These are phyloP conservation scores for Streptopelia turtur DNA, from an alignment of 2,797 vertebrate species.

Conservation along the genomic window DNA sequence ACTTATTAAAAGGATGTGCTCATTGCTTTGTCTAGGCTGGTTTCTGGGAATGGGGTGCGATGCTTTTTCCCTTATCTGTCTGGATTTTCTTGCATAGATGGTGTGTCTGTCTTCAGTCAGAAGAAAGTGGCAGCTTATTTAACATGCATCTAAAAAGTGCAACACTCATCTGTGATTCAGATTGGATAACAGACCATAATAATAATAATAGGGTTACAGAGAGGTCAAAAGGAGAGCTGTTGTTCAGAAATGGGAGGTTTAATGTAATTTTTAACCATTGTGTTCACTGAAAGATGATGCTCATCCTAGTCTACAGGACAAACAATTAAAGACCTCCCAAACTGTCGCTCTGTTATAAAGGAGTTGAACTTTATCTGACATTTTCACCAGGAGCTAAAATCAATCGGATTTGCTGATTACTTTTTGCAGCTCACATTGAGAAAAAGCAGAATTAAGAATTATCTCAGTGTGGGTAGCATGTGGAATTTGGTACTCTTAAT, in stretches of 20 bases:
- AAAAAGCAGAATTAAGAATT: conserved; percentile 46
- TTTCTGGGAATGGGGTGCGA: conserved; percentile 3
- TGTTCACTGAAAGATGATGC: neutral
- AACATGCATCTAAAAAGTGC: neutral
- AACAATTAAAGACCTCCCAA: neutral
- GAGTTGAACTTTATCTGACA: conserved; percentile 64
- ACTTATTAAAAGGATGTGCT: neutral
- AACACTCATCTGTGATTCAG: conserved; percentile 24
- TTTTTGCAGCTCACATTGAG: neutral
- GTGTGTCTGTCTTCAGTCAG: conserved; percentile 35
- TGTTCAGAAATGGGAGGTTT: conserved; percentile 1
- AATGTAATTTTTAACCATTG: conserved; percentile 46
- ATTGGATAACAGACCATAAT: neutral
- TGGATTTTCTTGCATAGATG: neutral
- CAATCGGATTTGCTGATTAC: conserved; percentile 14
- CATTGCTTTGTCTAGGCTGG: conserved; percentile 15
- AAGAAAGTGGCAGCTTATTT: conserved; percentile 26
- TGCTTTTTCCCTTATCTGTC: conserved; percentile 27
- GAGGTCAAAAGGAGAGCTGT: neutral
- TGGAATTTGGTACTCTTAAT: neutral
- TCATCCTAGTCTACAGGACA: neutral
- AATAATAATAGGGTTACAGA: neutral
- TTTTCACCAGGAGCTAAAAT: conserved; percentile 21
- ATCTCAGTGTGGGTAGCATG: neutral
- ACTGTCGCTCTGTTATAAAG: neutral